phyloP scores from a whole-genome alignment of 2,888 invertebrate species.

The Eristalis tenax region DNA sequence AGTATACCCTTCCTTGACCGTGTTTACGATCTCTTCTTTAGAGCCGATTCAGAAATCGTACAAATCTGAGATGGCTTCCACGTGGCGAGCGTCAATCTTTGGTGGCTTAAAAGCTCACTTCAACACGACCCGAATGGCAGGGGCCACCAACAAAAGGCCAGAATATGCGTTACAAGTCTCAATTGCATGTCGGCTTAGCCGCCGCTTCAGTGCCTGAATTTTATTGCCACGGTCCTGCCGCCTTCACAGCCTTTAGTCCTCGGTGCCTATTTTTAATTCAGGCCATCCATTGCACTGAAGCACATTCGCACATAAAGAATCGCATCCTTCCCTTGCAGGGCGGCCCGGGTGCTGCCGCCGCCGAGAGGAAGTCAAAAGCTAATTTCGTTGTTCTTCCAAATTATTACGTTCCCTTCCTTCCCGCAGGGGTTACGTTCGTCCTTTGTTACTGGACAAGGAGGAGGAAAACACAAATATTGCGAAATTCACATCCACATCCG shows the following conservation, averaged over 20 bases:
- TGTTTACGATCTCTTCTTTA: not conserved
- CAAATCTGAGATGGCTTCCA: not conserved
- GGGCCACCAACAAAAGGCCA: not conserved
- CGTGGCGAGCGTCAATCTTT: not conserved
- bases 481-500: conserved; percentile 23
- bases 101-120: not conserved
- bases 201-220: not conserved
- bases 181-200: not conserved
- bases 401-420: conserved; percentile 2
- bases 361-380: conserved; percentile 31
- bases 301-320: conserved; percentile 16
- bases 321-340: not conserved
- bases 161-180: not conserved
- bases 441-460: not conserved
- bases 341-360: not conserved
- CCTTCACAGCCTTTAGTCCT: not conserved
- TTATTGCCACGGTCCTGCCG: not conserved
- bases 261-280: not conserved
- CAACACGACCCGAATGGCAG: not conserved
- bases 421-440: not conserved
- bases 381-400: conserved; percentile 49
- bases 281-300: not conserved
- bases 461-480: conserved; percentile 8
- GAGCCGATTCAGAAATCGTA: not conserved
- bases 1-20: not conserved